Percentiles rank a stretch among this genome's conserved stretches.
Conservation (phyloP, 1,140 invertebrate species). For the Hyphantria cunea region DNA sequence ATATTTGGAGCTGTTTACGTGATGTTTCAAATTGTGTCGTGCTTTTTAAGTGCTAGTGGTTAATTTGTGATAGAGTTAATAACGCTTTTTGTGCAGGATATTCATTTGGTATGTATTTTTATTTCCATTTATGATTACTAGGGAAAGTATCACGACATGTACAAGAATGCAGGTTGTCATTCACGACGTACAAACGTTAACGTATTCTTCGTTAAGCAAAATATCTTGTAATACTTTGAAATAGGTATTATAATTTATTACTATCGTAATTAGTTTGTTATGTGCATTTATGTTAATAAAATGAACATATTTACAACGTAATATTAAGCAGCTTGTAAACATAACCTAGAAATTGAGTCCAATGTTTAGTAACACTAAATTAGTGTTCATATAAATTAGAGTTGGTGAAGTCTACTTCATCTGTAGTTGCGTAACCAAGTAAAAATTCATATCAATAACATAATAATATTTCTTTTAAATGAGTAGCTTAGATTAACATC, state of each 20-base stretch:
- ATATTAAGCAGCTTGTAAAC: slow-evolving; percentile 52
- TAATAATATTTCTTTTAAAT: neutral
- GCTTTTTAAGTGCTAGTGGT: slow-evolving; percentile 40
- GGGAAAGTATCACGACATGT: slow-evolving; percentile 35
- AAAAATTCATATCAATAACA: no score
- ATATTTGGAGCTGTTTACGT: slow-evolving; percentile 69
- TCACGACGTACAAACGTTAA: slow-evolving; percentile 30
- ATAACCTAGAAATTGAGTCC: slow-evolving; percentile 53
- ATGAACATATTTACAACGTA: slow-evolving; percentile 16
- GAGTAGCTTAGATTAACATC: no score
- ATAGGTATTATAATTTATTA: neutral
- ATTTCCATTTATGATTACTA: slow-evolving; percentile 9
- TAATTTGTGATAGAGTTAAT: slow-evolving; percentile 31
- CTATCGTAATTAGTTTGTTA: neutral
- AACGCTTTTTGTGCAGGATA: slow-evolving; percentile 27
- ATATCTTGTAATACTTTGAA: neutral
- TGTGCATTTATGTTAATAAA: neutral
- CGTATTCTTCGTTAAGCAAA: neutral
- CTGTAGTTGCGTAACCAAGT: no score
- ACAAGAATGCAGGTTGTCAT: slow-evolving; percentile 48
- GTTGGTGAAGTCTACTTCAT: neutral
- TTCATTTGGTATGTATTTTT: slow-evolving; percentile 29
- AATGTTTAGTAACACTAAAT: slow-evolving; percentile 12
- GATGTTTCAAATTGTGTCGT: slow-evolving; percentile 62
- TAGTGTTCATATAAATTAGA: neutral